Conservation (phyloP, 2,113 vertebrate genomes). For the Poecilia latipinna region DNA sequence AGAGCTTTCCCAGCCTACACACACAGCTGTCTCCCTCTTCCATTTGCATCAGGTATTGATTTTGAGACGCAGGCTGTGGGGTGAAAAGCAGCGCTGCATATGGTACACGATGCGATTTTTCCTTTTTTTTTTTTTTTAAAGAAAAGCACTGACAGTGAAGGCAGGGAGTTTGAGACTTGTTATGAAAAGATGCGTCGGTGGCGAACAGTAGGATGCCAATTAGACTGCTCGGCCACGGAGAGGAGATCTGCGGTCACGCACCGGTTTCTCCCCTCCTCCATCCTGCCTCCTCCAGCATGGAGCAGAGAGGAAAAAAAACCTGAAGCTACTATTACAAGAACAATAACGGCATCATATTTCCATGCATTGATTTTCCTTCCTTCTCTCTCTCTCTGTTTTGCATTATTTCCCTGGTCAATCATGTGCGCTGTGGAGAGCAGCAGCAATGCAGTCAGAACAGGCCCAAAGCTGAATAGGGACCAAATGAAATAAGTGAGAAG, state of each 20-base stretch:
- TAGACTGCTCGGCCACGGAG: slow-evolving; percentile 69
- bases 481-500: background rate
- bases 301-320: slow-evolving; percentile 40
- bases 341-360: slow-evolving; percentile 67
- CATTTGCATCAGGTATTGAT: slow-evolving; percentile 76
- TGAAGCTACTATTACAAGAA: slow-evolving; percentile 56
- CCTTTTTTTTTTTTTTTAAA: background rate
- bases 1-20: slow-evolving; percentile 44
- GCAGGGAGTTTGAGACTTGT: slow-evolving; percentile 67
- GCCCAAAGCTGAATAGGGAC: background rate
- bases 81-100: slow-evolving; percentile 54
- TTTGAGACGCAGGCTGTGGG: slow-evolving; percentile 60
- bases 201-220: slow-evolving; percentile 77
- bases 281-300: slow-evolving; percentile 5
- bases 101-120: slow-evolving; percentile 48
- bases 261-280: slow-evolving; percentile 38
- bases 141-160: slow-evolving; percentile 52
- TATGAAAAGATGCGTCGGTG: slow-evolving; percentile 74
- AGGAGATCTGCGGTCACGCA: slow-evolving; percentile 67
- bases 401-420: slow-evolving; percentile 20
- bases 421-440: slow-evolving; percentile 48
- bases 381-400: background rate
- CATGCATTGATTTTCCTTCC: slow-evolving; percentile 48
- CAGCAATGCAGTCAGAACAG: background rate
- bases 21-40: slow-evolving; percentile 40